Evolutionary conservation across 2,888 invertebrate species (phyloP).

Genomic region (Lasioglossum vierecki): DNA sequence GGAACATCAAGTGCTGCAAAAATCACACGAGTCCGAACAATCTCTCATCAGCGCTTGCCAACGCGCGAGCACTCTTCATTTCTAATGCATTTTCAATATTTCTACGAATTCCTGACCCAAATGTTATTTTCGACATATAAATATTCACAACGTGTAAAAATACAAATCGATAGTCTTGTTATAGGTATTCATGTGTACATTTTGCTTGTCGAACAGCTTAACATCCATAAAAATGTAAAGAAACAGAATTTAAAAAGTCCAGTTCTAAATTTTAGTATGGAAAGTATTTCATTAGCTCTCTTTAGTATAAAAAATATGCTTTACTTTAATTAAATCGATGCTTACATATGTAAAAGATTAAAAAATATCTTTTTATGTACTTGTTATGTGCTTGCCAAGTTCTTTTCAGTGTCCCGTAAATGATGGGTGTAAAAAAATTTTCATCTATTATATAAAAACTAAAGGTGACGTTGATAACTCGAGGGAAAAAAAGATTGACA

Average conservation of each 20-base stretch:
- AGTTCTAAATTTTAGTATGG: background rate
- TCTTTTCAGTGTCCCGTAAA: no score
- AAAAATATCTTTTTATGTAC: no score
- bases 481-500: no score
- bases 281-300: no score
- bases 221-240: background rate
- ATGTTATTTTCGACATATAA: background rate
- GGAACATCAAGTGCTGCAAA: background rate
- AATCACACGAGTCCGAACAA: background rate
- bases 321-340: no score
- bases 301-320: no score
- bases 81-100: conserved; percentile 5
- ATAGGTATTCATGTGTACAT: background rate
- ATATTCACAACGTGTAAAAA: background rate
- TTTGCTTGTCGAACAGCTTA: background rate
- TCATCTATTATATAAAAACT: no score
- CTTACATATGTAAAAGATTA: no score
- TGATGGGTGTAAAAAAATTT: no score
- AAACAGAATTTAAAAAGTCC: background rate
- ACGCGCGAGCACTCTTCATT: background rate
- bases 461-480: no score
- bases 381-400: no score
- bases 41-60: background rate
- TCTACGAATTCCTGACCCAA: background rate
- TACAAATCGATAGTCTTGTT: background rate